Base-by-base conservation (phyloP, 2,888 invertebrate genomes). In the Pterobdella sp. region DNA sequence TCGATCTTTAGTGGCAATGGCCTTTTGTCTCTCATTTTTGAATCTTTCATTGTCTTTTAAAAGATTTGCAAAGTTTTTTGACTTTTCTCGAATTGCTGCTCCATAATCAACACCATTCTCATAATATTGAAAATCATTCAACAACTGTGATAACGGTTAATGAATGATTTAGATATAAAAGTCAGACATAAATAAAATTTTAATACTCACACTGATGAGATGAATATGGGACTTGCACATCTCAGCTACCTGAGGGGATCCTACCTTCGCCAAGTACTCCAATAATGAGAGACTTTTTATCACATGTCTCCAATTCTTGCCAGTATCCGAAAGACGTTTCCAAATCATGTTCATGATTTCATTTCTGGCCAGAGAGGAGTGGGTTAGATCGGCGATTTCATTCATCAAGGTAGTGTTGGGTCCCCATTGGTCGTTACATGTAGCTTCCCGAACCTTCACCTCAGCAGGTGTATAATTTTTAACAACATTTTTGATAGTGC, bases 321-420 rank as follows among this genome's bases (percentile, higher is more conserved):
- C 97, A 86, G 97, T 96, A 87, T 98, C 98, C 86, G 97, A 98
- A 71, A 98, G 87, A 78, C 97, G 87, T 84, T 97, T 97, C 97
- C 97, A 98, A 74, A 98, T 89, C 94, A 98, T 83, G 86, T 95
- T 95, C 98, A 98, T 98, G 81, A 98, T 97, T 87, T 99, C 98
- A 34, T 95, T 94, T 86, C 96, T 97, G 71, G 97, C 96, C 83
- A 97, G 93, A 76, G 98, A 94, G 86, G 98, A 98, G 87, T 98
- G 94, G 3, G 98, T 97, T 81, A 97, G 87, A 86, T 98, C 97
- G 82, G 97, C 96, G 82, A 98, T 92, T 88, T 98, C 98, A 80
- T 94, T 92, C 98, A 98, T 98, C 73, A 98, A 88, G 0, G 96
- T 95, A 81, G 94, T 93, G 78, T 94, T 94, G 0, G 98, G 97